Conservation (phyloP, 2,113 vertebrate genomes). For the Cavia aperea region DNA sequence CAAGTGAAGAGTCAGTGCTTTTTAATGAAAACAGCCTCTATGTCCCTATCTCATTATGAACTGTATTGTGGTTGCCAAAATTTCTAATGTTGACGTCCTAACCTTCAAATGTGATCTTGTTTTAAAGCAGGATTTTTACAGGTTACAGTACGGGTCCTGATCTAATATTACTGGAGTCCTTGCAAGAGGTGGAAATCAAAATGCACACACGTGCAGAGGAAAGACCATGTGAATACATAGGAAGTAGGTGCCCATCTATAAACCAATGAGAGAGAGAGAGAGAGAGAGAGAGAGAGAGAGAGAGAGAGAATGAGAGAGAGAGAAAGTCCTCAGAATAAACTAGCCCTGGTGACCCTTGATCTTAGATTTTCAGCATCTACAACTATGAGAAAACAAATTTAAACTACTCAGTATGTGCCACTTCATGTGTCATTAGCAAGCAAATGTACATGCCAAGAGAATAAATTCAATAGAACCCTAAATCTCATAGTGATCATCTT, state of each 20-base stretch:
- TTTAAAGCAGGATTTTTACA: neutral
- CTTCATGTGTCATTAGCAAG: neutral
- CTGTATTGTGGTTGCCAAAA: neutral
- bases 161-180: neutral
- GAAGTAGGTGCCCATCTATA: neutral
- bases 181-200: neutral
- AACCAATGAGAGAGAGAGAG: neutral
- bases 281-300: neutral
- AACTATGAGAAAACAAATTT: neutral
- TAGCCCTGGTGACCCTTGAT: neutral
- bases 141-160: neutral
- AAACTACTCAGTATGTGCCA: neutral
- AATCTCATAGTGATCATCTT: slow-evolving; percentile 5
- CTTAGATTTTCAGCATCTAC: neutral
- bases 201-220: neutral
- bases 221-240: neutral
- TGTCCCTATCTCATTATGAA: neutral
- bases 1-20: neutral
- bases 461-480: neutral
- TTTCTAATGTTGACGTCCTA: neutral
- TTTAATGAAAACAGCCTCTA: neutral
- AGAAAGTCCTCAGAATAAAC: neutral
- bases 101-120: neutral
- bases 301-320: neutral
- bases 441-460: neutral